Evolutionary conservation across 1,140 invertebrate species (phyloP), one percentile per base, ranked within the genome.

Genomic region (Trichogramma pretiosum): DNA sequence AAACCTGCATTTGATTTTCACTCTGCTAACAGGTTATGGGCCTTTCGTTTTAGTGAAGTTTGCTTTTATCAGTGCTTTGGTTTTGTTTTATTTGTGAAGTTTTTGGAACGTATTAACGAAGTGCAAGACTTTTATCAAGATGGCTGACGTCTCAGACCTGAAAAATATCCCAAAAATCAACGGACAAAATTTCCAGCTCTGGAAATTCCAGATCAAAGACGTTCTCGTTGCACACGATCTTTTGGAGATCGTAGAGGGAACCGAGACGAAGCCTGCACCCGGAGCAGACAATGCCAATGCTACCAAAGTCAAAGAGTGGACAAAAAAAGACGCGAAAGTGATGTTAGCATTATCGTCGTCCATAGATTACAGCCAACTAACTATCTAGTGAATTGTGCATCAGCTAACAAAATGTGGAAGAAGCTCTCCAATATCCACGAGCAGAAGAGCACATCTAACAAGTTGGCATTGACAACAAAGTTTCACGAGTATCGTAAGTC

Each of bases 401-500:
- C 10, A n/a, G 24, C 24, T 3, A 18, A 45, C 10, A 8, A 3
- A 7, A 46, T 30, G 44, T 46, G 35, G 35, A 46, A 19, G 17
- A 37, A 46, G n/a, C 44, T 46, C 5, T 46, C 35, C 0, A 21
- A 23, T 2, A 38, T 46, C 5, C 23, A 28, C 32, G 18, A 46
- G 19, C 35, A 46, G 18, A 46, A 38, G 18, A 48, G 34, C 24
- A 46, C 41, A n/a, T 23, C 42, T 18, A 54, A 56, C 19, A 54
- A 54, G 19, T 17, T 54, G 4, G 32, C 26, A n/a, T 17, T 56
- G 0, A 41, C 48, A n/a, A 52, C 46, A 22, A 45, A 38, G 22
- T 58, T 54, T 37, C 54, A 58, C 22, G 47, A 50, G 10, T 42
- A 50, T 38, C 21, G 30, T 33, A 56, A 48, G 46, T n/a, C 23